phyloP scores from a whole-genome alignment of 2,797 vertebrate genomes.

The Danionella dracula region DNA sequence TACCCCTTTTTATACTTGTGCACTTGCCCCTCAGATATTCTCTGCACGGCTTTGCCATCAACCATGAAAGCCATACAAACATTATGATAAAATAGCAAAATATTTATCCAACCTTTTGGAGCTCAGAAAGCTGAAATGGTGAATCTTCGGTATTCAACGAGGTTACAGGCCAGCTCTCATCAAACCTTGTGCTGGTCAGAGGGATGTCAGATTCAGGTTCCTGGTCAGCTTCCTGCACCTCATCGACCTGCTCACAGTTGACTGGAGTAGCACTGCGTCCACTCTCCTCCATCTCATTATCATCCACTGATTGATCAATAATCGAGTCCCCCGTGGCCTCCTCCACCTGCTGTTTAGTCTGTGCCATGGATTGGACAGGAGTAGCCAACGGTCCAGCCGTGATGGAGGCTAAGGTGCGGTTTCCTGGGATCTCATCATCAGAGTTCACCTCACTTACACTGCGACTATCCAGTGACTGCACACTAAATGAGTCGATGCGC shows the following conservation, averaged over 20 bases:
- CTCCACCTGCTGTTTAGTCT: slow-evolving; percentile 49
- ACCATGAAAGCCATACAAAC: no score
- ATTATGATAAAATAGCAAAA: no score
- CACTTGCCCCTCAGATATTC: no score
- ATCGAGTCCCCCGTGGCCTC: slow-evolving; percentile 57
- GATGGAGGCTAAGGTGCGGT: slow-evolving; percentile 77
- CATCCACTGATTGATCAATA: slow-evolving; percentile 74
- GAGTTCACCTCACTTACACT: slow-evolving; percentile 98
- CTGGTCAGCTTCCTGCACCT: slow-evolving; percentile 62
- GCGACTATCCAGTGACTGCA: slow-evolving; percentile 94
- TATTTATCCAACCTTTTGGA: slow-evolving; percentile 76
- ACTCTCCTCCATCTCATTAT: slow-evolving; percentile 93
- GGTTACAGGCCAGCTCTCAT: slow-evolving; percentile 32
- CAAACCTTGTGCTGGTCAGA: slow-evolving; percentile 31
- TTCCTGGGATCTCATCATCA: slow-evolving; percentile 87
- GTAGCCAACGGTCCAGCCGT: slow-evolving; percentile 62
- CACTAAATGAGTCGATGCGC: slow-evolving; percentile 94
- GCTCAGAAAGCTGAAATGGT: slow-evolving; percentile 73
- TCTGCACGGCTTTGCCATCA: no score
- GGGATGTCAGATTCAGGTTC: slow-evolving; percentile 46
- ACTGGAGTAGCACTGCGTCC: slow-evolving; percentile 94
- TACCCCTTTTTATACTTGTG: no score
- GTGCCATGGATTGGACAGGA: slow-evolving; percentile 10
- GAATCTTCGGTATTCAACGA: slow-evolving; percentile 65
- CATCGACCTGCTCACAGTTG: slow-evolving; percentile 88